Evolutionary conservation across 2,888 invertebrate genomes (phyloP).

Genomic region (Cantharis flavilabris): DNA sequence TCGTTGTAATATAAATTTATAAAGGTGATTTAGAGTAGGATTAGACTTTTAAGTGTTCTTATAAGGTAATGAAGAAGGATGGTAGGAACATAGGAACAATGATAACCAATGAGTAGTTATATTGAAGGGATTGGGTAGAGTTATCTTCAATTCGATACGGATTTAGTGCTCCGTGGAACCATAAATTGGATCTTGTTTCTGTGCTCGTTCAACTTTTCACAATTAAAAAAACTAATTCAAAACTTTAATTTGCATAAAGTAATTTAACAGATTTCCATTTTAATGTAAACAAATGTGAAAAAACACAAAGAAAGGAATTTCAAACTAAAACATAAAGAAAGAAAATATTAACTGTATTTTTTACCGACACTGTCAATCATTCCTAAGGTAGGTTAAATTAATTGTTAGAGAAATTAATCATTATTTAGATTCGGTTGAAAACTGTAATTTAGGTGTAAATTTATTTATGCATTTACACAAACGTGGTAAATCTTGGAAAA

Average conservation of each 20-base stretch:
- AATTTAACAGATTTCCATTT: background rate
- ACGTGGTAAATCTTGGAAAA: background rate
- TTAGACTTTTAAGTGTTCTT: conserved; percentile 29
- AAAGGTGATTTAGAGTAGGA: conserved; percentile 28
- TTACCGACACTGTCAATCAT: background rate
- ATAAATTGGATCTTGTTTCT: conserved; percentile 59
- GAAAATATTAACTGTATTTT: background rate
- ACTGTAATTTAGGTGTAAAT: conserved; percentile 3
- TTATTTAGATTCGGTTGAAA: background rate
- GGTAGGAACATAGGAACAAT: conserved; percentile 48
- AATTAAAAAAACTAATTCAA: background rate
- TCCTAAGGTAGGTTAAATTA: background rate
- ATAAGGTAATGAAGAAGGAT: conserved; percentile 49
- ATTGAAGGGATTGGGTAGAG: conserved; percentile 55
- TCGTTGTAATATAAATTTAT: conserved; percentile 16
- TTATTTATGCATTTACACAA: background rate
- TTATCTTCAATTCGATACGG: conserved; percentile 63
- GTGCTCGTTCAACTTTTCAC: conserved; percentile 27
- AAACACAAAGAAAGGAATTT: background rate
- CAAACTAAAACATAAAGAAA: background rate
- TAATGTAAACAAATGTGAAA: background rate
- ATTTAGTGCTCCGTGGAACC: conserved; percentile 61
- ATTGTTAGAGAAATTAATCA: conserved; percentile 1
- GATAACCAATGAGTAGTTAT: conserved; percentile 53
- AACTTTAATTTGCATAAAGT: background rate